Evolutionary conservation across 2,888 invertebrate species (phyloP).

Genomic region (Itoplectis maculator): DNA sequence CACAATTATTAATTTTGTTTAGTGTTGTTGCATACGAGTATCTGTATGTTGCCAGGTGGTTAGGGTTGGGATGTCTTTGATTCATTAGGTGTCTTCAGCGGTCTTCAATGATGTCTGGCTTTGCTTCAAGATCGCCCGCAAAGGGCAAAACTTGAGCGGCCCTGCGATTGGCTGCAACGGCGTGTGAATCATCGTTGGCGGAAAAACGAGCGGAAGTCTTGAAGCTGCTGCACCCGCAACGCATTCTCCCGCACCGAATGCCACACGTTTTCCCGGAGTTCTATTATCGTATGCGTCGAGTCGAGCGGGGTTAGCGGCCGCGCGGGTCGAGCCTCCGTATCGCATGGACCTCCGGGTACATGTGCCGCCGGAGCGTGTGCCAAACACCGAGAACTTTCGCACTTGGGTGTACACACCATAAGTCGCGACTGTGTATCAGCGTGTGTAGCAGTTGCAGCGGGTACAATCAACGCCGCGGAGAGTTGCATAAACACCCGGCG

Average conservation of each 20-base stretch:
- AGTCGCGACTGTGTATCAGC: constrained; percentile 23
- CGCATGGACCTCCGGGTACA: constrained; percentile 24
- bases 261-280: constrained; percentile 66
- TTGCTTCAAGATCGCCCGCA: too few species aligned
- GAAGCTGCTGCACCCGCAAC: constrained; percentile 23
- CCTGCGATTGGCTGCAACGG: not conserved
- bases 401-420: constrained; percentile 41
- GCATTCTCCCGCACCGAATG: constrained; percentile 40
- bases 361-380: not conserved
- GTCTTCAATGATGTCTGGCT: too few species aligned
- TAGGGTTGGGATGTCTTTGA: too few species aligned
- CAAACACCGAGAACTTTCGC: constrained; percentile 50
- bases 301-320: constrained; percentile 67
- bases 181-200: constrained; percentile 1
- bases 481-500: constrained; percentile 62
- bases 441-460: constrained; percentile 32
- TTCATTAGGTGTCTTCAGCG: too few species aligned
- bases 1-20: too few species aligned
- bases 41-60: too few species aligned
- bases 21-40: too few species aligned
- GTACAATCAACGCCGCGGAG: constrained; percentile 40
- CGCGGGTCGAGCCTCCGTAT: constrained; percentile 31
- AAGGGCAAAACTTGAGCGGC: not conserved
- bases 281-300: constrained; percentile 68
- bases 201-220: constrained; percentile 44